Evolutionary conservation across 2,797 vertebrate genomes (phyloP).

Genomic region (Podarcis lilfordi): DNA sequence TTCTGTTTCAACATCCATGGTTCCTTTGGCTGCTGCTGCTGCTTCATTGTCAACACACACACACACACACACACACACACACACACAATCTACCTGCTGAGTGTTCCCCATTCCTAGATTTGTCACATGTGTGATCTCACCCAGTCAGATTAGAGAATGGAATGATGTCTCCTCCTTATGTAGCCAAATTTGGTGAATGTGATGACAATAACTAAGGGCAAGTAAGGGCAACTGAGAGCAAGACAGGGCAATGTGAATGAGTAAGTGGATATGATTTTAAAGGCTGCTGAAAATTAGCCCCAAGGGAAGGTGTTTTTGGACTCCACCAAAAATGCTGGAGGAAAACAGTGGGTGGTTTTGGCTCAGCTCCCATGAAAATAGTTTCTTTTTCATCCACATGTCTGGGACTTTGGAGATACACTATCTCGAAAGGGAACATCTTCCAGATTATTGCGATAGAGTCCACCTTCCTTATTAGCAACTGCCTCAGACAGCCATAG

Average conservation of each 20-base stretch:
- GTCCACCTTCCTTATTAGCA: background rate
- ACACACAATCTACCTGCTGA: background rate
- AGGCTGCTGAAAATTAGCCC: background rate
- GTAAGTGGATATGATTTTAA: background rate
- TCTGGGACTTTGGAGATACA: background rate
- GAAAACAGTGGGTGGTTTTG: background rate
- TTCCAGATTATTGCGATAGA: background rate
- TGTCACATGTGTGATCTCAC: background rate
- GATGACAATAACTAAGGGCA: background rate
- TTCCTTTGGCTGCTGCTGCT: background rate
- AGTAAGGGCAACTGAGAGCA: background rate
- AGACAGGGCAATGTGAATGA: background rate
- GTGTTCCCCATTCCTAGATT: background rate
- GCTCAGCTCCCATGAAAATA: background rate
- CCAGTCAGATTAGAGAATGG: background rate
- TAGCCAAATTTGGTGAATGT: background rate
- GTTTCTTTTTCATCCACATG: background rate
- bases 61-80: background rate
- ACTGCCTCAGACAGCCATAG: background rate
- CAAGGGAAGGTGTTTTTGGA: background rate
- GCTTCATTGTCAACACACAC: background rate
- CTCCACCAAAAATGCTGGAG: background rate
- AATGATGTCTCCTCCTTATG: background rate
- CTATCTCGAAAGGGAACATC: no score
- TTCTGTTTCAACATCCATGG: background rate